Base-by-base conservation (phyloP, 2,113 vertebrate genomes). In the Lepidothrix coronata region DNA sequence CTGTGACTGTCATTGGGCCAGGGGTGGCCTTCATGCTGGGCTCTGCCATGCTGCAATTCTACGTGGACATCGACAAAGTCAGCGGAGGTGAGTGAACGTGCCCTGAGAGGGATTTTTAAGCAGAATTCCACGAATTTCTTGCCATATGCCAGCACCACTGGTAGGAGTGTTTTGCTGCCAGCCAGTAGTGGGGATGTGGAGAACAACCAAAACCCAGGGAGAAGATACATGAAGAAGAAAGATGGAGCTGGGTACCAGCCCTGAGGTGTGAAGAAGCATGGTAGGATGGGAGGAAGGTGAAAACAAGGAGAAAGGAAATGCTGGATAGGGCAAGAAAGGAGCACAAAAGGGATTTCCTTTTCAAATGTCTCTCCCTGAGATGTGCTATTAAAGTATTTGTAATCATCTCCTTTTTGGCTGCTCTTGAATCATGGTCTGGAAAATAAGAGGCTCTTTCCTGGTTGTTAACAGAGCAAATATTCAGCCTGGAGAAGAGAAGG, bases 61-160 rank as follows among this genome's bases (percentile, higher is more conserved):
- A 98, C 6, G 99, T 99, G 2, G 99, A 99, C 97, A 97, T 99
- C 9, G 98, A 99, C 97, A 99, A 98, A 73, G 51, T 98, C 18
- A 22, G 97, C 2, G 6, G 78, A 95, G 98, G 99, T 99, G 85
- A 97, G 97, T 66, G 48, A 8, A 4, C 1, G 0, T 3, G 9
- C 8, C n/a, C 65, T 24, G 4, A 0, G n/a, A 31, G 35, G 23
- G 25, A 6, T 16, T 23, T 19, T 39, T 15, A 14, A 52, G 51
- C 25, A 16, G 28, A 55, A 20, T 16, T 43, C 41, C 8, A 1
- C 0, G 2, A 24, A 8, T 14, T 20, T 52, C n/a, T 33, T 61
- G 55, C 33, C 74, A 2, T 5, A 9, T 27, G 30, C 37, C 57
- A 71, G 71, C 28, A 44, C 54, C 14, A 37, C 15, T 46, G 63